These are phyloP conservation scores for Podilymbus podiceps DNA, from an alignment of 2,113 vertebrate genomes.

Conservation along the genomic window DNA sequence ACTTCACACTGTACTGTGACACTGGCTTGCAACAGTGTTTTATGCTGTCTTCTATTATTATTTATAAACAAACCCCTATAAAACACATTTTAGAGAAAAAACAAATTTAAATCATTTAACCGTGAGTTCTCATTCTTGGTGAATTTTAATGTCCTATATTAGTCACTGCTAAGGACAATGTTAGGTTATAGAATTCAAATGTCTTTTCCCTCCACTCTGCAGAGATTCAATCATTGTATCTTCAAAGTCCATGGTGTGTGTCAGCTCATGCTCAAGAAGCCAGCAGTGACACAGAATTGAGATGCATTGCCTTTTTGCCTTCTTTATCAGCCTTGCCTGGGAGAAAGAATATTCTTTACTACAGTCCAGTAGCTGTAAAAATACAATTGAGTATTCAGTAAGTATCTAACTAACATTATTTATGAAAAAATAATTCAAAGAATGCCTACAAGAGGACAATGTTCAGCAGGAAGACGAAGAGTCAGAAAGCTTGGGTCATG, in stretches of 20 bases:
- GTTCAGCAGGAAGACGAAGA: neutral
- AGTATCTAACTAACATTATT: constrained; percentile 5
- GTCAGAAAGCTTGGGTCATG: neutral
- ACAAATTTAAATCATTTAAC: neutral
- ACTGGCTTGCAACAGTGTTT: neutral
- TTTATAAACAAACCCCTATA: neutral
- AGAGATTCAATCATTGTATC: neutral
- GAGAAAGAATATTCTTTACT: constrained; percentile 32
- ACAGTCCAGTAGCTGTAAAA: neutral
- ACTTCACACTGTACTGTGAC: neutral
- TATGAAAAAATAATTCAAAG: constrained; percentile 31
- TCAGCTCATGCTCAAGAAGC: constrained; percentile 29
- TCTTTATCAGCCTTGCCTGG: constrained; percentile 3
- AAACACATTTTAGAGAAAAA: neutral
- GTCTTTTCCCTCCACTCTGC: neutral
- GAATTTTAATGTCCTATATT: neutral
- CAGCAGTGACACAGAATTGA: constrained; percentile 40
- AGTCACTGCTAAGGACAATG: neutral
- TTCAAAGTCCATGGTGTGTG: constrained; percentile 35
- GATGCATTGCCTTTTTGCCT: constrained; percentile 5
- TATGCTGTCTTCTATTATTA: neutral
- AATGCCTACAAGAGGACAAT: neutral
- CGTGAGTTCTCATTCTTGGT: neutral
- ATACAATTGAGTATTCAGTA: neutral
- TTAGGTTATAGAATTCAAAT: neutral